Percentiles rank a stretch among this genome's conserved stretches.
Conservation (phyloP, 2,797 vertebrate species). For the Anguilla anguilla region DNA sequence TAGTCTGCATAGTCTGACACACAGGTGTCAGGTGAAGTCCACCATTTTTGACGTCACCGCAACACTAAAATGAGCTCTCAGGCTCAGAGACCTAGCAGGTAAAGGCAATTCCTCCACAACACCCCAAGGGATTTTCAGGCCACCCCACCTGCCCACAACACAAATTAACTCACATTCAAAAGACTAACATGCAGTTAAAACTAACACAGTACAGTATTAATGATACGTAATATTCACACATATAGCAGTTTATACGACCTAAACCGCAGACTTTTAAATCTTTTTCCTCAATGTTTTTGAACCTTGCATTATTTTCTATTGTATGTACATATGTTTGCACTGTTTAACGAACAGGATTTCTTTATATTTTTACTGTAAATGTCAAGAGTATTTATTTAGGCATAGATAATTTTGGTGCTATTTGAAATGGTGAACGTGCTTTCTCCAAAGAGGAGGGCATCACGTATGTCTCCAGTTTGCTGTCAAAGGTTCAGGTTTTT, state of each 20-base stretch:
- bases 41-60: background rate
- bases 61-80: background rate
- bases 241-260: slow-evolving; percentile 11
- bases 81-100: background rate
- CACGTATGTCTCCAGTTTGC: background rate
- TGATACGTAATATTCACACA: slow-evolving; percentile 5
- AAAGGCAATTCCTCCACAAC: background rate
- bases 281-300: slow-evolving; percentile 31
- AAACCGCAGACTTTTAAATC: slow-evolving; percentile 23
- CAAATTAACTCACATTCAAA: background rate
- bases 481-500: background rate
- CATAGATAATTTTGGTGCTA: slow-evolving; percentile 64
- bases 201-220: background rate
- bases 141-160: background rate
- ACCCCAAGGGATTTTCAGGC: background rate
- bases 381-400: slow-evolving; percentile 75
- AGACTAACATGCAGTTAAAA: slow-evolving; percentile 9
- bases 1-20: background rate
- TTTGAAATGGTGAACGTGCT: slow-evolving; percentile 41
- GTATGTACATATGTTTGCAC: slow-evolving; percentile 70
- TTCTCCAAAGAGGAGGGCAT: background rate
- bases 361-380: slow-evolving; percentile 72
- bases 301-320: slow-evolving; percentile 42
- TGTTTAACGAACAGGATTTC: slow-evolving; percentile 53
- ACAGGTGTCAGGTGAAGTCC: background rate